Base-by-base conservation (phyloP, 37 sponge, comb jelly and placozoan species). In the Chondrosia reniformis region DNA sequence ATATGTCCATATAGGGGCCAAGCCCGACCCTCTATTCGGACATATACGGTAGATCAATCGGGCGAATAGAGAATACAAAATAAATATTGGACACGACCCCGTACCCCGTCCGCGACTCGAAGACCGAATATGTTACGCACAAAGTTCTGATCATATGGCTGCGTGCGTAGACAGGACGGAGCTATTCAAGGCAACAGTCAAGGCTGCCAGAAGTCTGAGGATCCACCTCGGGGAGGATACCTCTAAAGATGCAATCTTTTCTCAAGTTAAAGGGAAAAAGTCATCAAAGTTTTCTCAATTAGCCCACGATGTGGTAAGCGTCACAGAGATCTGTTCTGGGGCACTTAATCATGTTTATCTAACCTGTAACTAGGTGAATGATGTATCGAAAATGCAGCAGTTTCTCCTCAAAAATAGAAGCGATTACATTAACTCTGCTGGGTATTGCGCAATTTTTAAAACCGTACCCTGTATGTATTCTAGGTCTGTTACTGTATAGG, bases 371-470 rank as follows among this genome's bases (percentile, higher is more conserved):
- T 61, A 89, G 89, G 63, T 37, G 8, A 55, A 6, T 1, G 58
- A 71, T 49, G 86, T 91, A 41, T 64, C 45, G 3, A 83, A 84
- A 38, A 59, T 91, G 49, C 76, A 65, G 13, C 79, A 80, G 4
- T 91, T 91, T 41, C 64, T 91, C 4, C 63, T 91, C 41, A 81
- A 84, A 55, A 79, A 75, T 63, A 76, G 91, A 28, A 91, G 77
- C 39, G 77, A 86, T 49, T 91, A 91, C 71, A 91, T 91, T 55
- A 49, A 86, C 55, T 76, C 87, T 22, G 61, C 71, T 28, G 86
- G 87, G 88, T 86, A 77, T 15, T 64, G 6, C 33, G 33, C 33
- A 2, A 3, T 30, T 2, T 4, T 64, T 10, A 30, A 30, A 34
- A 30, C 3, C 15, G 15, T 49, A 19, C 10, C 52, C 15, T 19